Base-by-base conservation (phyloP, 2,888 invertebrate genomes). In the Brachyopa scutellaris region DNA sequence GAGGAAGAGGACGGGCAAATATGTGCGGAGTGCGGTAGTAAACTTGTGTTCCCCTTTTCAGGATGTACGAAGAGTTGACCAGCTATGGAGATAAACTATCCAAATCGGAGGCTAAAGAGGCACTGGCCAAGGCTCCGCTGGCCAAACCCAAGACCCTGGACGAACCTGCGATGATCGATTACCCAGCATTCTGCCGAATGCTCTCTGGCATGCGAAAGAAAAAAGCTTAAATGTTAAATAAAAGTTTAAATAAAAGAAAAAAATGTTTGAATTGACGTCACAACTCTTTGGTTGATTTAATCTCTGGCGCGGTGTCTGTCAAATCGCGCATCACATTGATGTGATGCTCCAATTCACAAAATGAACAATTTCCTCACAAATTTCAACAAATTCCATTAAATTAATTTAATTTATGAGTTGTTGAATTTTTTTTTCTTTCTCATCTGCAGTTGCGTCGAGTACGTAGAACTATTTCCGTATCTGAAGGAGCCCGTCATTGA, bases 81-180 rank as follows among this genome's bases (percentile, higher is more conserved):
- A 92, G 93, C 5, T 93, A 92, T 88, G 94, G 94, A 2, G 94
- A 94, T 86, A 92, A 92, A 86, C 93, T 94, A 87, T 92, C 93
- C 0, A 91, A 91, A 47, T 92, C 92, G 84, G 94, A 94, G 89
- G 93, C 93, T 0, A 91, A 92, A 80, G 92, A 92, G 84, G 94
- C 94, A 0, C 88, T 94, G 9, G 93, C 93, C 83, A 93, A 93
- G 86, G 94, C 94, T 0, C 94, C 94, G 0, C 88, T 92, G 62
- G 90, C 92, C n/a, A 91, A 92, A 69, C 91, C 92, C 38, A 92
- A 92, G 67, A 87, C 88, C 1, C 85, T 90, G 47, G 89, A 90
- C 74, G 89, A 90, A 49, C 88, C 90, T 6, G 92, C 93, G 1
- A 93, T 93, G 92, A 93, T 94, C 78, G 93, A 94, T 87, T 94